Base-by-base conservation (phyloP, 2,113 vertebrate genomes). In the Miniopterus natalensis region DNA sequence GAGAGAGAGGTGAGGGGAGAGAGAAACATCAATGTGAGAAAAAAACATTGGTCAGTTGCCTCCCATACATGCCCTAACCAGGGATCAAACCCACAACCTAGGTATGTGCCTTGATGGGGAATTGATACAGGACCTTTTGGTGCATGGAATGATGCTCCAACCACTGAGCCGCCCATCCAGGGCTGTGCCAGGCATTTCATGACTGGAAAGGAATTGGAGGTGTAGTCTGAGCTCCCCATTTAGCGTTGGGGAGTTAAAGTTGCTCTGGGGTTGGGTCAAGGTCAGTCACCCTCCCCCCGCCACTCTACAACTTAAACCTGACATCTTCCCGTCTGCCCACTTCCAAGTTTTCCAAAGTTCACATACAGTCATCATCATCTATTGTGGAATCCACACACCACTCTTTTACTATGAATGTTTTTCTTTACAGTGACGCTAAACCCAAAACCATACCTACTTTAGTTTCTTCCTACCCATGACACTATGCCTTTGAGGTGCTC, bases 361-460 rank as follows among this genome's bases (percentile, higher is more conserved):
- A 5, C 14, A 3, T 6, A 6, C 1, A 47, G 6, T 14, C 47
- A 14, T 40, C 42, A 18, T 4, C 8, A 20, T 36, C 49, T n/a
- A 2, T 15, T 27, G 23, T 31, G 40, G 12, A 23, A 13, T 9
- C 29, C 79, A 8, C 0, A 1, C 17, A 55, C 17, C n/a, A 31
- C 71, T n/a, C 84, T 74, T 40, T 71, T n/a, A 53, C 25, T 42
- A 13, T 23, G 15, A 70, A 29, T 36, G 7, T 80, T 94, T 88
- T 85, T 55, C 45, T 96, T 93, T 55, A 29, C 27, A 10, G 53
- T 51, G 40, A 53, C 74, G 18, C 53, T 92, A 61, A 79, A 27
- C 23, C n/a, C n/a, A 65, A 74, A 73, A 6, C 8, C 17, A 21
- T n/a, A 13, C 18, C 74, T 71, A 21, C 36, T n/a, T 85, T 31